These are phyloP conservation scores for Nomada ferruginata DNA, from an alignment of 2,888 invertebrate species.

Conservation along the genomic window DNA sequence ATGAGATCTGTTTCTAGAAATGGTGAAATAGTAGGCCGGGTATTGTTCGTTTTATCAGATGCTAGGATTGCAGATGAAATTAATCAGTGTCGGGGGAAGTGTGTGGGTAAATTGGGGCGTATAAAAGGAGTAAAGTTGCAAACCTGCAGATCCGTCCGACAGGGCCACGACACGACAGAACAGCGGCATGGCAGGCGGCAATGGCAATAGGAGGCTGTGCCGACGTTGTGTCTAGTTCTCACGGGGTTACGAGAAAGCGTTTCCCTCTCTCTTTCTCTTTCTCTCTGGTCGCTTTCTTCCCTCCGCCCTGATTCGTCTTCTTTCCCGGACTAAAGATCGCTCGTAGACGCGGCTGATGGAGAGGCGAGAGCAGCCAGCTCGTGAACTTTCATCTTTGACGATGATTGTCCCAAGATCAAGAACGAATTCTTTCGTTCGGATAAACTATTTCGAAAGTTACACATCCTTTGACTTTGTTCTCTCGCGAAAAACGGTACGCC, in stretches of 20 bases:
- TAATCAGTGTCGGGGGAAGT: conserved; percentile 30
- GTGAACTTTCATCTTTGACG: conserved; percentile 34
- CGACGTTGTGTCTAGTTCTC: conserved; percentile 78
- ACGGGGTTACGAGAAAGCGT: conserved; percentile 83
- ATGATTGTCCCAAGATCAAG: conserved; percentile 32
- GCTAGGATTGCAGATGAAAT: conserved; percentile 5
- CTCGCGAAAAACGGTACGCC: not conserved
- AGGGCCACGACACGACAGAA: conserved; percentile 56
- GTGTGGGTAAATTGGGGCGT: conserved; percentile 52
- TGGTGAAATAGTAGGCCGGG: not conserved
- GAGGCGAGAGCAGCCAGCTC: conserved; percentile 21
- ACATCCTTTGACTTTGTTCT: too few species aligned
- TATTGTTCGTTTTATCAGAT: conserved; percentile 21
- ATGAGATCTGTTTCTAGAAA: too few species aligned
- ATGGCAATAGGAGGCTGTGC: conserved; percentile 63
- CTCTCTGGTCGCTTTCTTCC: conserved; percentile 41
- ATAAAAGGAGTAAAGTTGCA: conserved; percentile 20
- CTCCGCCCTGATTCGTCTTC: conserved; percentile 62
- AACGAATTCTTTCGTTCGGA: not conserved
- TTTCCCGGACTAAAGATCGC: conserved; percentile 27
- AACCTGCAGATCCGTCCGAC: conserved; percentile 37
- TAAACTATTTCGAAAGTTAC: too few species aligned
- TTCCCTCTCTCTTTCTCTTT: conserved; percentile 57
- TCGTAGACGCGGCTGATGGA: conserved; percentile 28
- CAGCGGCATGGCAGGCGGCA: conserved; percentile 53